Evolutionary conservation across 2,888 invertebrate genomes (phyloP).

Genomic region (Dolichopus griseipennis): DNA sequence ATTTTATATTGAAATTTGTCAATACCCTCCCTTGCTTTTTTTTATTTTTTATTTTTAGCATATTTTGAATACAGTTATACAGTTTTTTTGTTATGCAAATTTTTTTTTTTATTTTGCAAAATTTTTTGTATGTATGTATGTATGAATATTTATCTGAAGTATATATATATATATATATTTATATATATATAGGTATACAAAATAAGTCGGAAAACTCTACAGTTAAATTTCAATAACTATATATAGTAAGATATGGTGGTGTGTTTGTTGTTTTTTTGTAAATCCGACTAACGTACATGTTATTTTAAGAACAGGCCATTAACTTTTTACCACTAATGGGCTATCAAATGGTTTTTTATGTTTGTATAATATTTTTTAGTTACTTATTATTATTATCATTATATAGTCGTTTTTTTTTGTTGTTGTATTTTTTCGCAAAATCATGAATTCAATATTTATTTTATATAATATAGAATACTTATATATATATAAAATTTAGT

Average conservation of each 20-base stretch:
- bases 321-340: constrained; percentile 6
- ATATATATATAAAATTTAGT: too few relatives aligned
- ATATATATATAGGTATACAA: neutral
- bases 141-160: too few relatives aligned
- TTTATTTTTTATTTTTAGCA: neutral
- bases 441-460: neutral
- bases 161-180: neutral
- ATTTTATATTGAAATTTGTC: neutral
- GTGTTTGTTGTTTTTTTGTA: too few relatives aligned
- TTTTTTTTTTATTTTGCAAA: neutral
- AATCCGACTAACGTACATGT: too few relatives aligned
- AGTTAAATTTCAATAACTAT: neutral
- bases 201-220: neutral
- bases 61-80: neutral
- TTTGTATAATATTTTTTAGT: neutral
- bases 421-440: too few relatives aligned
- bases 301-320: neutral
- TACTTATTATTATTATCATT: neutral
- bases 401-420: neutral
- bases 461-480: neutral
- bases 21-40: neutral
- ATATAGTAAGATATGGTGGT: neutral
- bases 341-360: neutral
- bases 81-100: neutral
- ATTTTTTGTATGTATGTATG: too few relatives aligned